Conservation (phyloP, 1,140 invertebrate species). For the Papilio helenus region DNA sequence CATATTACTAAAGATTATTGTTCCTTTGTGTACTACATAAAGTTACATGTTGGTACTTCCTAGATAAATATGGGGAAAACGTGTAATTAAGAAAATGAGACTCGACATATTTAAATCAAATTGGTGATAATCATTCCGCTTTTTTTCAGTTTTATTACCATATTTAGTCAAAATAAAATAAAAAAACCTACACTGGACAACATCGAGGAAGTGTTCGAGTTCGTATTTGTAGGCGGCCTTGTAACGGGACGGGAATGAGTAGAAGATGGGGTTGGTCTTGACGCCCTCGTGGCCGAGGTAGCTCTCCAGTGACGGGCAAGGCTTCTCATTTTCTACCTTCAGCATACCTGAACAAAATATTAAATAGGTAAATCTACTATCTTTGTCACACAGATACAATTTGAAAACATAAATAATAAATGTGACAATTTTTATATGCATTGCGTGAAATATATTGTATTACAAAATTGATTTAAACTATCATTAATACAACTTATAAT, state of each 20-base stretch:
- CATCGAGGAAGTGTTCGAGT: conserved; percentile 87
- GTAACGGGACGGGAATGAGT: conserved; percentile 86
- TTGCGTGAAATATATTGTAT: neutral
- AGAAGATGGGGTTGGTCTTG: conserved; percentile 84
- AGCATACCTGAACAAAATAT: conserved; percentile 80
- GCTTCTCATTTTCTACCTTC: conserved; percentile 83
- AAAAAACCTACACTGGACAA: conserved; percentile 82
- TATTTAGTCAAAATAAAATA: neutral
- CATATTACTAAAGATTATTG: neutral
- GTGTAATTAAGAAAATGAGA: too few relatives aligned
- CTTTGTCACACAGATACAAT: neutral
- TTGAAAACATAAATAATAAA: neutral
- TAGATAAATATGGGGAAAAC: too few relatives aligned
- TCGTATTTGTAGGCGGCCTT: conserved; percentile 84
- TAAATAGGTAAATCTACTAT: neutral
- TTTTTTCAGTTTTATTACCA: neutral
- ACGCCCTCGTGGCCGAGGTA: conserved; percentile 74
- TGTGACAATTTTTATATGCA: neutral
- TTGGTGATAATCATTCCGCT: neutral
- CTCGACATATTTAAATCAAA: too few relatives aligned
- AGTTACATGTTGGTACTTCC: neutral
- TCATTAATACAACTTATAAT: conserved; percentile 28
- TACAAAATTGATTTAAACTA: neutral
- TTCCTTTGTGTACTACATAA: neutral
- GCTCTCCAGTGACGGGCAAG: conserved; percentile 77